phyloP scores from a whole-genome alignment of 2,797 vertebrate species.

The Gadopsis marmoratus region DNA sequence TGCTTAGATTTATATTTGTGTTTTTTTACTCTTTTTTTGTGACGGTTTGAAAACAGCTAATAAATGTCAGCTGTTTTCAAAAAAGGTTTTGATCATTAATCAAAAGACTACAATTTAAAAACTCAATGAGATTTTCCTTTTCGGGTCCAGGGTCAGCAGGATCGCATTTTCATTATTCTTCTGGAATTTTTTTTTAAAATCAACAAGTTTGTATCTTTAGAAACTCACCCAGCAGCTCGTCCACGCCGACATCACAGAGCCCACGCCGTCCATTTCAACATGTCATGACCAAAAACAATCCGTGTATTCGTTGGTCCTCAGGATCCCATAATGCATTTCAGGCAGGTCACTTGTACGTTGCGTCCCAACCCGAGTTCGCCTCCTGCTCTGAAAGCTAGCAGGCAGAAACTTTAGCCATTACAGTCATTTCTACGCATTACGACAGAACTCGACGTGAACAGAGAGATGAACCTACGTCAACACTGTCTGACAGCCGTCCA shows the following conservation, averaged over 20 bases:
- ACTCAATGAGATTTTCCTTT: no score
- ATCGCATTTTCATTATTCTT: not conserved
- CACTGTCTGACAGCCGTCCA: not conserved
- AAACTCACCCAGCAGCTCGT: slow-evolving; percentile 9
- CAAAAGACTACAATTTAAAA: not conserved
- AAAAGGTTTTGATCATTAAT: not conserved
- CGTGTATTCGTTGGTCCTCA: not conserved
- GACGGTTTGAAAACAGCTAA: no score
- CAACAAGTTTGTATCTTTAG: not conserved
- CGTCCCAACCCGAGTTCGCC: not conserved
- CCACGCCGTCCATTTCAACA: not conserved
- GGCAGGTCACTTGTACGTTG: no score
- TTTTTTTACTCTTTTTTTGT: not conserved
- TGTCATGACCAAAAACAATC: not conserved
- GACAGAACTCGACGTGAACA: not conserved
- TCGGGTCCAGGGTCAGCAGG: not conserved
- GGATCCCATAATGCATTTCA: slow-evolving; percentile 3
- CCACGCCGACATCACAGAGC: not conserved
- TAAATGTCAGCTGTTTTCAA: no score
- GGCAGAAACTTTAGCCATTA: not conserved
- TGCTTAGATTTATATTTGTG: not conserved
- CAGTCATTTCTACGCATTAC: not conserved
- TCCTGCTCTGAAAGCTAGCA: not conserved
- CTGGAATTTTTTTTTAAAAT: not conserved
- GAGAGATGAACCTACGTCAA: not conserved